Evolutionary conservation across 2,113 vertebrate species (phyloP).

Genomic region (Tautogolabrus adspersus): DNA sequence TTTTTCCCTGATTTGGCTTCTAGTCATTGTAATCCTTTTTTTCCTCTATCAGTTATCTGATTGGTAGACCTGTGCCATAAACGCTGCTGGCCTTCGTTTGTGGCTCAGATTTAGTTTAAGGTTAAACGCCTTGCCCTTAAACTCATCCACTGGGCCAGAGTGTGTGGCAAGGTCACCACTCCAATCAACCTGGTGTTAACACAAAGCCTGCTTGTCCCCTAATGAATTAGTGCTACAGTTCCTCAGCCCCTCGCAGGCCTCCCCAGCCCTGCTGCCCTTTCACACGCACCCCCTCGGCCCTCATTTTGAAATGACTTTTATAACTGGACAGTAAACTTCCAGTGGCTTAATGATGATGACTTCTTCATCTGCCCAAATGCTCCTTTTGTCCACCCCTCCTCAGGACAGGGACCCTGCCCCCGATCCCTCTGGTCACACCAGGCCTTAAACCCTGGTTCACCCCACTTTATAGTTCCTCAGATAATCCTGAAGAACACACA

Average conservation of each 20-base stretch:
- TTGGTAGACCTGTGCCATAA: constrained; percentile 36
- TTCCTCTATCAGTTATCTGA: constrained; percentile 30
- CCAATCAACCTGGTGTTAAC: constrained; percentile 71
- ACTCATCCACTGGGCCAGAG: constrained; percentile 77
- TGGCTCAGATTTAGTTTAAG: constrained; percentile 81
- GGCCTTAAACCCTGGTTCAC: constrained; percentile 79
- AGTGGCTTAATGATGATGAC: constrained; percentile 94
- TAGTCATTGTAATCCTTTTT: constrained; percentile 33
- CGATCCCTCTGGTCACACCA: constrained; percentile 76
- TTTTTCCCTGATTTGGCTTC: not conserved
- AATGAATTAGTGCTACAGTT: constrained; percentile 78
- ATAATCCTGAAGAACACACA: constrained; percentile 72
- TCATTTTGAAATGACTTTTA: constrained; percentile 88
- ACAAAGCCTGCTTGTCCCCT: constrained; percentile 80
- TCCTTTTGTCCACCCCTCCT: constrained; percentile 88
- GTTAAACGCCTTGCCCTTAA: constrained; percentile 86
- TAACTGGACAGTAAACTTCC: constrained; percentile 89
- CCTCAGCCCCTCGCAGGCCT: constrained; percentile 52
- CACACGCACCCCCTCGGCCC: constrained; percentile 75
- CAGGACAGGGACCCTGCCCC: constrained; percentile 78
- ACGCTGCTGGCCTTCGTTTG: constrained; percentile 64
- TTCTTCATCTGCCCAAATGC: constrained; percentile 97
- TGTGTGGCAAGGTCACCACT: constrained; percentile 85
- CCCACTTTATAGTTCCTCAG: constrained; percentile 79
- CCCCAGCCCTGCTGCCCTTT: constrained; percentile 76